These are phyloP conservation scores for Parazoanthus darwini DNA, from an alignment of 92 coral and sea anemone genomes.

Conservation along the genomic window DNA sequence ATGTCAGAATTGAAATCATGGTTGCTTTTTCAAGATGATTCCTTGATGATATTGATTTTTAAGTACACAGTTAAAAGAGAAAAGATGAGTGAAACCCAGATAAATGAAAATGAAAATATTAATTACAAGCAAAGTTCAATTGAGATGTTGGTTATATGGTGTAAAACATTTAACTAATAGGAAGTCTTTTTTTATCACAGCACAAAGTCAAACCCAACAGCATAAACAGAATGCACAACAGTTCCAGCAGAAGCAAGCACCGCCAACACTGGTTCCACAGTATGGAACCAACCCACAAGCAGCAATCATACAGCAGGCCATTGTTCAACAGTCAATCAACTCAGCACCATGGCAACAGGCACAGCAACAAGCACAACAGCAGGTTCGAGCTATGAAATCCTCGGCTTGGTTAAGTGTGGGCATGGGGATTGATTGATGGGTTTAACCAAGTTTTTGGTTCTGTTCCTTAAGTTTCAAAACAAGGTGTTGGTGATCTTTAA, in stretches of 20 bases:
- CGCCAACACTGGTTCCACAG: constrained; percentile 31
- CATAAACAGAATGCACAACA: constrained; percentile 70
- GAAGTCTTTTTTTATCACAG: constrained; percentile 38
- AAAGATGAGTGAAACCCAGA: too few species aligned
- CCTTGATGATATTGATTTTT: too few species aligned
- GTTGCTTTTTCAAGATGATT: too few species aligned
- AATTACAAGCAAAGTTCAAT: not conserved
- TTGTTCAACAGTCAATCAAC: constrained; percentile 98
- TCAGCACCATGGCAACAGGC: constrained; percentile 99
- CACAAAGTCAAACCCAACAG: constrained; percentile 75
- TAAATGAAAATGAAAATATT: not conserved
- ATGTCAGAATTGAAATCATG: too few species aligned
- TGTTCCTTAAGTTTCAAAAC: too few species aligned
- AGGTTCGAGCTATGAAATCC: not conserved
- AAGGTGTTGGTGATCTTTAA: too few species aligned
- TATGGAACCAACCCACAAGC: constrained; percentile 70
- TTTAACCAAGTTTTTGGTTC: too few species aligned
- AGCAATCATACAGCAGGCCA: constrained; percentile 94
- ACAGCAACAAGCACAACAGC: constrained; percentile 80
- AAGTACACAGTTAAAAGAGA: too few species aligned
- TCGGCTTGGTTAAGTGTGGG: too few species aligned
- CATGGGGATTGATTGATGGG: too few species aligned
- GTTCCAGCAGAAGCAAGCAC: constrained; percentile 50
- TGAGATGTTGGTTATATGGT: not conserved
- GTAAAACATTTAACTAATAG: too few species aligned